Evolutionary conservation across 1,140 invertebrate genomes (phyloP).

Genomic region (Magallana angulata): DNA sequence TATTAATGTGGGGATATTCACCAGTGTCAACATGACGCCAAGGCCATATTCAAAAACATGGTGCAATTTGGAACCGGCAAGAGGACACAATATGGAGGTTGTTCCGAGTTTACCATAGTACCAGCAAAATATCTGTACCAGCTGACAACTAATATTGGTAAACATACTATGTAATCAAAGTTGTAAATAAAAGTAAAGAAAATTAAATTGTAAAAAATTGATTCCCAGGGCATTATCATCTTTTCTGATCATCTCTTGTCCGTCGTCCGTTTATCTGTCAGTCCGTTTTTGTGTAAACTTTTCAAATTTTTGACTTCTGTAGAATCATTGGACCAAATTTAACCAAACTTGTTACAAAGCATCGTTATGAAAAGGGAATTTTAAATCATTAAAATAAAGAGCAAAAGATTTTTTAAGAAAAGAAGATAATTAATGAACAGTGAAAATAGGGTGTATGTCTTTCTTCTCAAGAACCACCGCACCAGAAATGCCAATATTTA

Average conservation of each 20-base stretch:
- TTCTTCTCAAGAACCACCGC: no score
- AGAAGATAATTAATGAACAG: no score
- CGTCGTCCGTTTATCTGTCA: background rate
- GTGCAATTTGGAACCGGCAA: conserved; percentile 76
- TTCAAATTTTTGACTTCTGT: conserved; percentile 43
- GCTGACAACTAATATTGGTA: conserved; percentile 68
- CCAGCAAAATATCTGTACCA: conserved; percentile 71
- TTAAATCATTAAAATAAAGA: no score
- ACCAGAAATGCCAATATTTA: no score
- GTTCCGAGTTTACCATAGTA: conserved; percentile 74
- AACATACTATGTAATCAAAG: conserved; percentile 24
- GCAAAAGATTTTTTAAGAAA: no score
- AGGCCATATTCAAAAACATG: conserved; percentile 74
- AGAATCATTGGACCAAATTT: conserved; percentile 68
- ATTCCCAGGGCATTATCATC: no score
- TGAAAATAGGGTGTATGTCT: no score
- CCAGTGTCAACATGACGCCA: conserved; percentile 70
- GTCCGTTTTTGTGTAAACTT: no score
- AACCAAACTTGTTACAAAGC: conserved; percentile 54
- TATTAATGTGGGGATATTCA: conserved; percentile 74
- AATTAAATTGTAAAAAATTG: no score
- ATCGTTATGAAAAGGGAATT: no score
- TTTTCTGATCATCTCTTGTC: no score
- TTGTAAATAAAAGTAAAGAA: no score
- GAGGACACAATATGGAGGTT: conserved; percentile 73